Base-by-base conservation (phyloP, 1,140 invertebrate genomes). In the Mesaphorura yosii region DNA sequence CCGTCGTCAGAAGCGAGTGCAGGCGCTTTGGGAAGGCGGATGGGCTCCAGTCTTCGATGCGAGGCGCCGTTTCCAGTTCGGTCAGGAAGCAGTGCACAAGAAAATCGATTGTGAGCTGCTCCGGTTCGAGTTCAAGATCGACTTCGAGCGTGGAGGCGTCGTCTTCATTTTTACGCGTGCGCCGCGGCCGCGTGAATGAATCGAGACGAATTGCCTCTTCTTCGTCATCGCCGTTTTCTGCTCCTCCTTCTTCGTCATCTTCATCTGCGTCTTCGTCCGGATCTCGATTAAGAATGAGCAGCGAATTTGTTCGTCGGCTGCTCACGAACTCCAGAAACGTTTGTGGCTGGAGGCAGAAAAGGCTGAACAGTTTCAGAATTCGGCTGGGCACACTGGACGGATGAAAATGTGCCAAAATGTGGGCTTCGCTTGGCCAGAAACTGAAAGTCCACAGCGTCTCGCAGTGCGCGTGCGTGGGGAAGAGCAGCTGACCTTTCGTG, bases 371-470 rank as follows among this genome's bases (percentile, higher is more conserved):
- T 51, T 63, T 63, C 14, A 57, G 58, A 15, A 59, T 3, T 29
- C 61, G 51, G 14, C 42, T 3, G 10, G 58, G 34, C 1, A 63
- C 22, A 26, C 55, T 58, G 31, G 20, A 46, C 1, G 57, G 55
- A 56, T 63, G 61, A 28, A 37, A 58, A 17, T 40, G n/a, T 19
- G 34, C 57, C 10, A 53, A 22, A 5, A 63, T 29, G 31, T 63
- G 61, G 12, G 48, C 51, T 25, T 63, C 61, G 10, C 34, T 37
- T 1, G 61, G 57, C 61, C 61, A 63, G 27, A 63, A 59, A 17
- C 56, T 48, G 22, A 59, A 22, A 1, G 54, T 55, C 61, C 61
- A 63, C 12, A 63, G 41, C 6, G 61, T 63, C 37, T 63, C 61
- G 10, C 10, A 34, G n/a, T 34, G 10, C 17, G 51, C 55, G 17